Evolutionary conservation across 2,797 vertebrate species (phyloP).

Genomic region (Nasua narica): DNA sequence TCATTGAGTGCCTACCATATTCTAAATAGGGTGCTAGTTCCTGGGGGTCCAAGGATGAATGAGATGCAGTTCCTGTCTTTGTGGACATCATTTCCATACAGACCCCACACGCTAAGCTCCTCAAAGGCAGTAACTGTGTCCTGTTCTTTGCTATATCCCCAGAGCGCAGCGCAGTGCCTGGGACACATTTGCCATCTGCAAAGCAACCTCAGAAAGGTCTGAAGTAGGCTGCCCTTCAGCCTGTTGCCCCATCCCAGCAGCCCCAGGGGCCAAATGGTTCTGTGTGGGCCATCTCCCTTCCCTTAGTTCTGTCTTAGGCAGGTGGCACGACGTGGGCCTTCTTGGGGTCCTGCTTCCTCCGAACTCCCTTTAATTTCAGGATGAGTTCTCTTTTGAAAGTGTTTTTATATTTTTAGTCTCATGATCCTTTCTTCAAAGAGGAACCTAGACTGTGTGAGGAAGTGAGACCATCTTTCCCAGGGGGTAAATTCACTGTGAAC

Average conservation of each 20-base stretch:
- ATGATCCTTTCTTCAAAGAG: slow-evolving; percentile 18
- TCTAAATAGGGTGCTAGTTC: background rate
- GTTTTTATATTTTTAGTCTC: slow-evolving; percentile 40
- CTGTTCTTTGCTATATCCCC: background rate
- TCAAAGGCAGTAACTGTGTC: background rate
- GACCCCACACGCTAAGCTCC: background rate
- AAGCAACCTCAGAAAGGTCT: background rate
- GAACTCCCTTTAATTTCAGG: slow-evolving; percentile 24
- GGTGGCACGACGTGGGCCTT: background rate
- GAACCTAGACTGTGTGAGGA: slow-evolving; percentile 9
- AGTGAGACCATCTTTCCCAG: slow-evolving; percentile 31
- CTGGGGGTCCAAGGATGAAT: background rate
- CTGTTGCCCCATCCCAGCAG: background rate
- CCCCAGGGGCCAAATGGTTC: background rate
- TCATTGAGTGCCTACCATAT: background rate
- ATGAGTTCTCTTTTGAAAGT: slow-evolving; percentile 12
- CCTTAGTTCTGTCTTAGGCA: background rate
- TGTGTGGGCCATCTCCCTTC: background rate
- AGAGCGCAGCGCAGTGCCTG: background rate
- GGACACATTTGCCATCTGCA: background rate
- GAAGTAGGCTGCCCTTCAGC: background rate
- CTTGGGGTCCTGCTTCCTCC: background rate
- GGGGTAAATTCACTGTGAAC: slow-evolving; percentile 16
- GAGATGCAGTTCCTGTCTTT: background rate
- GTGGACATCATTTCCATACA: background rate